Evolutionary conservation across 1,140 invertebrate species (phyloP).

Genomic region (Ectropis grisescens): DNA sequence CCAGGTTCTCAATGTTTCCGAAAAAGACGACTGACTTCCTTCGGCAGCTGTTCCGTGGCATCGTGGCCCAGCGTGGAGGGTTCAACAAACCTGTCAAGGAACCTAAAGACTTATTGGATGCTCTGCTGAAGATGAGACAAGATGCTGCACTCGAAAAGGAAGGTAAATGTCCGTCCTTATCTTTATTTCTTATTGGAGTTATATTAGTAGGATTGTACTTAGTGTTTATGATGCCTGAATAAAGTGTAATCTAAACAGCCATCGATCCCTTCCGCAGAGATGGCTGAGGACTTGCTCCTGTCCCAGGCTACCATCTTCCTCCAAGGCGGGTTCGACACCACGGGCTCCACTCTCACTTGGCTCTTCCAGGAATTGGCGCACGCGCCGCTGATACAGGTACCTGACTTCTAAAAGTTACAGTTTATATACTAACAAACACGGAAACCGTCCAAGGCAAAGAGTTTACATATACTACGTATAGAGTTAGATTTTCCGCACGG

Average conservation of each 20-base stretch:
- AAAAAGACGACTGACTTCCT: slow-evolving; percentile 11
- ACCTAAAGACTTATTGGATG: slow-evolving; percentile 13
- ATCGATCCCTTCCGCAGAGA: too few relatives aligned
- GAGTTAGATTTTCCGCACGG: too few relatives aligned
- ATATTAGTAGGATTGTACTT: too few relatives aligned
- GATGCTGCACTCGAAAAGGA: slow-evolving; percentile 10
- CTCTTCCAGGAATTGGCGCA: slow-evolving; percentile 22
- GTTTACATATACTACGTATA: too few relatives aligned
- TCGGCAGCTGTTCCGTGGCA: slow-evolving; percentile 8
- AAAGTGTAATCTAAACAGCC: too few relatives aligned
- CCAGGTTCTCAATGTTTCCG: slow-evolving; percentile 20
- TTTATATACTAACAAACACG: too few relatives aligned
- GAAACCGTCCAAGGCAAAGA: too few relatives aligned
- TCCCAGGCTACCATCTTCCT: slow-evolving; percentile 31
- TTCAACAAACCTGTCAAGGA: slow-evolving; percentile 2
- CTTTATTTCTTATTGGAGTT: too few relatives aligned
- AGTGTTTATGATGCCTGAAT: too few relatives aligned
- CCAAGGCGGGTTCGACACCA: slow-evolving; percentile 28
- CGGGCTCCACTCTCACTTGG: slow-evolving; percentile 11
- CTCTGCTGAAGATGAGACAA: slow-evolving; percentile 15
- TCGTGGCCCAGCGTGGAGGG: slow-evolving; percentile 12
- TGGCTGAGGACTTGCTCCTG: slow-evolving; percentile 22
- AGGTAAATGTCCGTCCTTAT: slow-evolving; percentile 15
- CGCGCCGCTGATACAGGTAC: slow-evolving; percentile 24
- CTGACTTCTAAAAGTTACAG: too few relatives aligned